Evolutionary conservation across 2,888 invertebrate genomes (phyloP).

Genomic region (Drosophila macrospina): DNA sequence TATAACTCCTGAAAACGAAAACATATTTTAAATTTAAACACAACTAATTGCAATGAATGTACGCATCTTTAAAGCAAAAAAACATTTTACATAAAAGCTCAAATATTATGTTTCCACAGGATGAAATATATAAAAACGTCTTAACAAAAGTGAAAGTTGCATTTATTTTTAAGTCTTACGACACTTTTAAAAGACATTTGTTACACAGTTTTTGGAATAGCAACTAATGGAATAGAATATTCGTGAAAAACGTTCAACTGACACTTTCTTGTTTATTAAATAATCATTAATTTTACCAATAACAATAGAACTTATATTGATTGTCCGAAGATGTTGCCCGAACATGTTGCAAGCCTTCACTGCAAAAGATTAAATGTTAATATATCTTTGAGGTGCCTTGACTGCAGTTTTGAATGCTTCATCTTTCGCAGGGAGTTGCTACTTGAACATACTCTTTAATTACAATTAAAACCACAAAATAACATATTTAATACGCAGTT

Average conservation of each 20-base stretch:
- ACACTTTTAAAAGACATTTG: neutral
- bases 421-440: neutral
- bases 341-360: slow-evolving; percentile 27
- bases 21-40: neutral
- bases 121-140: neutral
- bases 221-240: neutral
- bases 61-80: too few relatives aligned
- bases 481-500: neutral
- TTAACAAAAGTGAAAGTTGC: slow-evolving; percentile 3
- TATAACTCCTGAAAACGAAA: slow-evolving; percentile 9
- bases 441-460: slow-evolving; percentile 10
- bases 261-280: neutral
- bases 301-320: slow-evolving; percentile 22
- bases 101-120: too few relatives aligned
- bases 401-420: slow-evolving; percentile 9
- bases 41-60: neutral
- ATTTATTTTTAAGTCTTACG: neutral
- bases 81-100: too few relatives aligned
- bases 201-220: neutral
- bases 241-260: neutral
- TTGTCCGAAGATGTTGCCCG: slow-evolving; percentile 7
- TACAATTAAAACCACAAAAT: neutral
- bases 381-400: slow-evolving; percentile 7
- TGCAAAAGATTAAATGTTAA: slow-evolving; percentile 20
- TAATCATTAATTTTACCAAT: slow-evolving; percentile 11